Base-by-base conservation (phyloP, 2,113 vertebrate species). In the Asarcornis scutulata region DNA sequence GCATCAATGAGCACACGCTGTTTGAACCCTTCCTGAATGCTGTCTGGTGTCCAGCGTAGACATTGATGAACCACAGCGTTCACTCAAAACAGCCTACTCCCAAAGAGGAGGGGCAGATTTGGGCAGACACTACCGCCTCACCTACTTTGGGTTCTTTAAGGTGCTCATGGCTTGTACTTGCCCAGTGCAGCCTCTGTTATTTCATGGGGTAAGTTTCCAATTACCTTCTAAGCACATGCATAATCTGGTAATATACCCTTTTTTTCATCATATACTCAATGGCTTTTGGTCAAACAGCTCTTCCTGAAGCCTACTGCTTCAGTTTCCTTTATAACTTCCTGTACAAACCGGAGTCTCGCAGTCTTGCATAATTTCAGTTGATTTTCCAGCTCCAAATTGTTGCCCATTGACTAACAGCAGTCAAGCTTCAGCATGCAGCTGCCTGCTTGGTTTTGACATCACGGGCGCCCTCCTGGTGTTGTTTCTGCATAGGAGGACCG, bases 351-450 rank as follows among this genome's bases (percentile, higher is more conserved):
- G 53, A 91, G 50, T 44, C 18, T 67, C 46, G n/a, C 5, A 74
- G 27, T 58, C 78, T 93, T 95, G 94, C 93, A 42, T 25, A 91
- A 91, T 63, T 91, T 88, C 84, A 91, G 44, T 71, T 76, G 86
- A 73, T 55, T 94, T 95, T 69, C 44, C 59, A 74, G 55, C 22
- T 93, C 67, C 36, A 77, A 74, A 66, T 91, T 59, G 25, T 55
- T 95, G 74, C n/a, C 63, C 67, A 34, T 23, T 95, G 93, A 92
- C 84, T 88, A 96, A 94, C 58, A 74, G 32, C 44, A 80, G 72
- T 74, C 91, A 94, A 79, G 86, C 18, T 69, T 0, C 1, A 89
- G 75, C 91, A 38, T 63, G 93, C 71, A 89, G 82, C 67, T 95
- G 62, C 55, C 71, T 82, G 63, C 63, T 78, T 80, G 59, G 40